Evolutionary conservation across 2,113 vertebrate species (phyloP).

Genomic region (Alligator mississippiensis): DNA sequence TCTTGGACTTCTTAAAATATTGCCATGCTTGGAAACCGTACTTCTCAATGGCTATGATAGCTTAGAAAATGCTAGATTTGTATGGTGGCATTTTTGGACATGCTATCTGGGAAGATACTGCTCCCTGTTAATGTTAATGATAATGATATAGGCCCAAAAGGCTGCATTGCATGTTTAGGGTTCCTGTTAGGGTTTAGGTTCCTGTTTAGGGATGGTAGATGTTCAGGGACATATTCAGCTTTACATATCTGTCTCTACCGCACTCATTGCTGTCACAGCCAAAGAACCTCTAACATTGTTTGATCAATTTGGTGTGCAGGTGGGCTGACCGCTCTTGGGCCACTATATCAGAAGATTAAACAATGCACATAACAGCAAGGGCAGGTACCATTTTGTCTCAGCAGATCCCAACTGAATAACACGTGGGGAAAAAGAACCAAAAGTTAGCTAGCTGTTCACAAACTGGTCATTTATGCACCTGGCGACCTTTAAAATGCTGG

Average conservation of each 20-base stretch:
- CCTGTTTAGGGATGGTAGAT: not conserved
- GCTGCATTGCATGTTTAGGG: not conserved
- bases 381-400: not conserved
- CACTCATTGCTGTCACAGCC: not conserved
- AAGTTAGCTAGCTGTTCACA: not conserved
- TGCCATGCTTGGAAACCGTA: not conserved
- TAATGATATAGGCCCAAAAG: not conserved
- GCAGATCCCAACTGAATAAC: not conserved
- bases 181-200: not conserved
- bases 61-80: not conserved
- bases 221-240: not conserved
- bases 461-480: not conserved
- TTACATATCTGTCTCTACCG: not conserved
- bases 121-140: too few species aligned
- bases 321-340: not conserved
- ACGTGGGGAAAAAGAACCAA: conserved; percentile 28
- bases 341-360: conserved; percentile 10
- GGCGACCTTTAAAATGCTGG: conserved; percentile 18
- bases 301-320: not conserved
- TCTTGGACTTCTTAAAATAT: not conserved
- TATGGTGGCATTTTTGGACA: not conserved
- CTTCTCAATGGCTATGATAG: not conserved
- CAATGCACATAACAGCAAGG: not conserved
- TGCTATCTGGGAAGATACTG: not conserved
- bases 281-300: not conserved